Conservation (phyloP, 1,140 invertebrate species). For the Microplitis demolitor region DNA sequence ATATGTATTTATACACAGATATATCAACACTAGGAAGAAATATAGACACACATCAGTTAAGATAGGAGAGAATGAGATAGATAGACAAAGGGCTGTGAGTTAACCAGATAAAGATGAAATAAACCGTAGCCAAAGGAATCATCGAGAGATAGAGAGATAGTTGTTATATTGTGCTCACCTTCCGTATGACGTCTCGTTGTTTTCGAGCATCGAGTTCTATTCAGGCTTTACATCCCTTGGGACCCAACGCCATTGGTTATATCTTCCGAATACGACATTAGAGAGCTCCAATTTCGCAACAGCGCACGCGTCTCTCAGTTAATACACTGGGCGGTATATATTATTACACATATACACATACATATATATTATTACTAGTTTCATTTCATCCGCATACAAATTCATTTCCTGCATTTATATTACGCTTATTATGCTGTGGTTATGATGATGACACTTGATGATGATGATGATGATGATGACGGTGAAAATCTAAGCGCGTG, state of each 20-base stretch:
- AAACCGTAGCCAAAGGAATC: conserved; percentile 1
- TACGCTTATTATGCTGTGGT: neutral
- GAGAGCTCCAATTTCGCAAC: conserved; percentile 29
- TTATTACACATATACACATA: neutral
- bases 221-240: conserved; percentile 24
- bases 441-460: neutral
- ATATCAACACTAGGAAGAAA: no score
- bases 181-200: conserved; percentile 37
- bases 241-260: conserved; percentile 8
- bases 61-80: neutral
- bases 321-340: neutral
- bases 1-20: neutral
- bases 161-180: neutral
- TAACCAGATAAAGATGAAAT: neutral
- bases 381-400: conserved; percentile 6
- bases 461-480: no score
- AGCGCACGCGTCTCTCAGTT: conserved; percentile 13
- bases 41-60: neutral
- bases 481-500: no score
- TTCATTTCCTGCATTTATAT: conserved; percentile 8
- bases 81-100: neutral
- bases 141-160: conserved; percentile 31
- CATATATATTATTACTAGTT: neutral
- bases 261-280: conserved; percentile 29
- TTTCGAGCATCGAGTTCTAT: conserved; percentile 19